phyloP scores from a whole-genome alignment of 2,113 vertebrate genomes.

The Paralichthys olivaceus region DNA sequence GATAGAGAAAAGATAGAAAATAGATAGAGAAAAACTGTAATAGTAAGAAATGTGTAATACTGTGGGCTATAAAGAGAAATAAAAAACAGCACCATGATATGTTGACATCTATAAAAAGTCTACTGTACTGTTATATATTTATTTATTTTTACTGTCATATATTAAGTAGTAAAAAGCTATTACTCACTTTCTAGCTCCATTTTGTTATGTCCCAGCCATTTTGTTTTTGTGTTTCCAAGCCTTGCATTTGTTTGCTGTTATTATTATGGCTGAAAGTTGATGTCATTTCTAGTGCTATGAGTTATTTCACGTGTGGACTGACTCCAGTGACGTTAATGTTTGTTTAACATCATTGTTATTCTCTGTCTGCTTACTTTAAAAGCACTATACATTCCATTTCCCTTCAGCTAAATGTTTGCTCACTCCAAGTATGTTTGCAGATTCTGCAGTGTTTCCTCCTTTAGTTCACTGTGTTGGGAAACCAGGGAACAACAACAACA shows the following conservation, averaged over 20 bases:
- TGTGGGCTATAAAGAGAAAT: too few relatives aligned
- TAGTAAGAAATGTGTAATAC: too few relatives aligned
- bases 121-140: too few relatives aligned
- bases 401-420: constrained; percentile 26
- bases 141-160: too few relatives aligned
- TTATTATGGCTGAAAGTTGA: neutral
- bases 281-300: neutral
- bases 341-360: neutral
- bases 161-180: too few relatives aligned
- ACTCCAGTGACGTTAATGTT: neutral
- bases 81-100: too few relatives aligned
- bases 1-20: too few relatives aligned
- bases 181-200: neutral
- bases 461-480: neutral
- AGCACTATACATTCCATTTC: constrained; percentile 5
- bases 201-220: neutral
- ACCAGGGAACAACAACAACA: neutral
- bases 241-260: constrained; percentile 18
- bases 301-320: constrained; percentile 1
- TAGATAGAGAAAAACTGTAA: too few relatives aligned
- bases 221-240: neutral
- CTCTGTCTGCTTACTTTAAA: neutral
- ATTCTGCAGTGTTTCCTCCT: constrained; percentile 10
- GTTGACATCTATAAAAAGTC: too few relatives aligned
- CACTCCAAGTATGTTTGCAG: constrained; percentile 6